Percentiles rank a stretch among this genome's conserved stretches.
phyloP scores from a whole-genome alignment of 1,140 invertebrate genomes.

The Centruroides vittatus region DNA sequence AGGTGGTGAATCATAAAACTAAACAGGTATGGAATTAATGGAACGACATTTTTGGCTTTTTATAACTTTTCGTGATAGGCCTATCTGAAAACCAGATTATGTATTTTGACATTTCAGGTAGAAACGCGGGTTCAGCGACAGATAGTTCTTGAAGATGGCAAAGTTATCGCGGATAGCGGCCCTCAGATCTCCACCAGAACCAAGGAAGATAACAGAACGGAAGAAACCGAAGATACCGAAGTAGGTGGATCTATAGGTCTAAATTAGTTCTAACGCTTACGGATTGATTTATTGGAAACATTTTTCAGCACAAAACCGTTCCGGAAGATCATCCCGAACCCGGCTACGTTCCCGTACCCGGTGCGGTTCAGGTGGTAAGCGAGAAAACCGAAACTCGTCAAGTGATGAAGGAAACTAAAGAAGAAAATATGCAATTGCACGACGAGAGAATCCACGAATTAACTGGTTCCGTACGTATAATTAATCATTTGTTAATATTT shows the following conservation, averaged over 20 bases:
- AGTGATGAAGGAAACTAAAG: constrained; percentile 18
- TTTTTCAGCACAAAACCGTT: constrained; percentile 24
- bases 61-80: too few species aligned
- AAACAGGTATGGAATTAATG: background rate
- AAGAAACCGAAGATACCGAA: constrained; percentile 34
- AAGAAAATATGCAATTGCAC: constrained; percentile 23
- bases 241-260: background rate
- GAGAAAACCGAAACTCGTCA: constrained; percentile 22
- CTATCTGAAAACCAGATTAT: too few species aligned
- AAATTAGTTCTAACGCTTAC: background rate
- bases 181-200: constrained; percentile 78
- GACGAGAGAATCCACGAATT: constrained; percentile 20
- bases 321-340: constrained; percentile 33
- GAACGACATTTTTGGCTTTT: too few species aligned
- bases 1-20: constrained; percentile 1
- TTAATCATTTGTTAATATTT: background rate
- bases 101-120: constrained; percentile 37
- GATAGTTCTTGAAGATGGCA: constrained; percentile 72
- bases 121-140: constrained; percentile 78
- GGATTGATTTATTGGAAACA: background rate
- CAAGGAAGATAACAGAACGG: constrained; percentile 71
- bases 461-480: constrained; percentile 6
- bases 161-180: constrained; percentile 71
- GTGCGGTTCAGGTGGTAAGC: constrained; percentile 40
- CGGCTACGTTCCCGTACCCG: constrained; percentile 40